A percentile compares a stretch with the other conserved stretches of the same genome.
Conservation (phyloP, 2,113 vertebrate species). For the Lepisosteus osseus region DNA sequence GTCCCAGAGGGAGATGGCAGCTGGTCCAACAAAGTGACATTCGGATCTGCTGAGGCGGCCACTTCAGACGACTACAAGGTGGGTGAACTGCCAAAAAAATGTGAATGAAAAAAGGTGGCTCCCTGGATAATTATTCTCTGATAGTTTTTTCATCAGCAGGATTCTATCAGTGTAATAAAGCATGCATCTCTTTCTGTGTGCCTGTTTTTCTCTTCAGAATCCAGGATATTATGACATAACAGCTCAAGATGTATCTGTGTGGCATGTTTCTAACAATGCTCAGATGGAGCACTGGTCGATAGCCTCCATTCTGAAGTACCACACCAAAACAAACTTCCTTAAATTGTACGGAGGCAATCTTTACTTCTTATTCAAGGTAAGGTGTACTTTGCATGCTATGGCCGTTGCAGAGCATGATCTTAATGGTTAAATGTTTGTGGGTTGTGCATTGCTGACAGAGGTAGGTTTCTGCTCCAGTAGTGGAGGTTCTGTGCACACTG, state of each 20-base stretch:
- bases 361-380: conserved; percentile 35
- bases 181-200: neutral
- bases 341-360: conserved; percentile 28
- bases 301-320: conserved; percentile 32
- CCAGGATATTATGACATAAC: conserved; percentile 41
- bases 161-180: neutral
- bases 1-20: conserved; percentile 44
- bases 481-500: no score
- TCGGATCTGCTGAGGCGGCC: conserved; percentile 47
- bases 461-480: no score
- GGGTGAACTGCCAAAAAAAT: neutral
- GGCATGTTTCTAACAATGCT: conserved; percentile 36
- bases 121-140: no score
- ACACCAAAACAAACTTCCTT: conserved; percentile 34
- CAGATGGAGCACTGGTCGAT: conserved; percentile 23
- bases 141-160: no score
- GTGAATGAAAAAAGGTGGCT: no score
- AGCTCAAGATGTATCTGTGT: conserved; percentile 31
- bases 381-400: neutral
- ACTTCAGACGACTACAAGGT: conserved; percentile 61
- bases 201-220: conserved; percentile 19
- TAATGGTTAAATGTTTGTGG: no score
- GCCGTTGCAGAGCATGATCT: no score
- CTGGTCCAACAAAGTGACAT: conserved; percentile 54
- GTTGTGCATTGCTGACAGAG: no score